These are phyloP conservation scores for Phalacrocorax carbo DNA, from an alignment of 2,113 vertebrate genomes.

Conservation along the genomic window DNA sequence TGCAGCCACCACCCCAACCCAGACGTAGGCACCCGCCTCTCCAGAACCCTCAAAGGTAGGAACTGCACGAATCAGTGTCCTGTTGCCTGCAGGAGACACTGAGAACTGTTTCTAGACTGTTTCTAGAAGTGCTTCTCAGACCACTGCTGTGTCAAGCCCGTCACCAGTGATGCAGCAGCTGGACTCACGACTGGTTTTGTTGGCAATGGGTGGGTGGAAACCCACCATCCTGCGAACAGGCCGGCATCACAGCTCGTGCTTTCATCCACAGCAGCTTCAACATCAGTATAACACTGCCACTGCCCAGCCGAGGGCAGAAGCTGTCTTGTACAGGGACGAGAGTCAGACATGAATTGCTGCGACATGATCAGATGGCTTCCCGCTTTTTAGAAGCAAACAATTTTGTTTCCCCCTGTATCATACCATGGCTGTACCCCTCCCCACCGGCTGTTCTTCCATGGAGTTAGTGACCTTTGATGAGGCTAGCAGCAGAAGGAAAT, in stretches of 20 bases:
- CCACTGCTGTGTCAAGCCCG: not conserved
- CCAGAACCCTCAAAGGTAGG: not conserved
- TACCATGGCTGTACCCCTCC: not conserved
- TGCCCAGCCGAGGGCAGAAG: not conserved
- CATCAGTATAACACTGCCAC: too few species aligned
- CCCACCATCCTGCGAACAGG: accelerated
- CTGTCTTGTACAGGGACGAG: accelerated
- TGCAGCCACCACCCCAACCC: not conserved
- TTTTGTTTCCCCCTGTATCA: accelerated
- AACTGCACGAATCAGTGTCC: accelerated
- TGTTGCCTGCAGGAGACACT: not conserved
- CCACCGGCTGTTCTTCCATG: not conserved
- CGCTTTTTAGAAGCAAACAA: not conserved
- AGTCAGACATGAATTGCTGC: not conserved
- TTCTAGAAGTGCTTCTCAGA: not conserved
- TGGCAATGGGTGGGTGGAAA: not conserved
- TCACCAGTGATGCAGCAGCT: not conserved
- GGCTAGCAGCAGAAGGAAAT: not conserved
- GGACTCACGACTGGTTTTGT: not conserved
- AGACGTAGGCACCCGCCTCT: not conserved
- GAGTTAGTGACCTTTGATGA: too few species aligned
- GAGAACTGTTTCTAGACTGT: not conserved
- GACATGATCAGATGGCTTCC: not conserved
- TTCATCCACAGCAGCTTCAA: not conserved
- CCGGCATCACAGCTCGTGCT: not conserved